Evolutionary conservation across 2,888 invertebrate genomes (phyloP), one percentile per base, ranked within the genome.

Genomic region (Pseudococcus jackbeardsleyi): DNA sequence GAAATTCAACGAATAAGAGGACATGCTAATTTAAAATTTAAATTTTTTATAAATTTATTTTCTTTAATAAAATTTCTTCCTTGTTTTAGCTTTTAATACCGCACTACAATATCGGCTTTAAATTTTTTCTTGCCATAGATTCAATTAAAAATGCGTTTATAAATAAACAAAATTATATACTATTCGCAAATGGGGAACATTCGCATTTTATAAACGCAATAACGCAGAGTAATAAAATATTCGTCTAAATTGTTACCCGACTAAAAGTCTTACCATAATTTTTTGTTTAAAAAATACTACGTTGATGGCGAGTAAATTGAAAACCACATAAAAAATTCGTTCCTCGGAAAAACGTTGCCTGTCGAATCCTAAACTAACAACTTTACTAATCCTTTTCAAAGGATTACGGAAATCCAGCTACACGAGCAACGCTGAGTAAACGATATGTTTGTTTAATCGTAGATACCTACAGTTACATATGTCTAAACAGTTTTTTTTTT

Each of bases 331-430:
- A 82, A 82, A 82, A 82, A 82, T 46, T 82, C 79, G 17, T 46
- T 82, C 46, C 79, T 82, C 11, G 19, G 19, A 42, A 33, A 82
- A 82, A 82, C 42, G 46, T 39, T 17, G 8, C 19, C 79, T 82
- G 79, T 82, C 79, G 79, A 82, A 82, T 82, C 79, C 79, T 82
- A 82, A 82, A 82, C 79, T 82, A 82, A 46, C 79, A 82, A 82
- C 46, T 82, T 82, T 82, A 82, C 79, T 82, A 19, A 19, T 82
- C 79, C 46, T 42, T 82, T 82, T 46, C 79, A 82, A 82, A 82
- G 79, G 46, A 82, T 82, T 82, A 82, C 79, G 39, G 79, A 82
- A 82, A 82, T 82, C 19, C 46, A 82, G 46, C 79, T 19, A 46
- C 79, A 82, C 15, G 15, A 46, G 46, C 46, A 82, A 19, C 46